Evolutionary conservation across 2,113 vertebrate species (phyloP).

Genomic region (Cynocephalus volans): DNA sequence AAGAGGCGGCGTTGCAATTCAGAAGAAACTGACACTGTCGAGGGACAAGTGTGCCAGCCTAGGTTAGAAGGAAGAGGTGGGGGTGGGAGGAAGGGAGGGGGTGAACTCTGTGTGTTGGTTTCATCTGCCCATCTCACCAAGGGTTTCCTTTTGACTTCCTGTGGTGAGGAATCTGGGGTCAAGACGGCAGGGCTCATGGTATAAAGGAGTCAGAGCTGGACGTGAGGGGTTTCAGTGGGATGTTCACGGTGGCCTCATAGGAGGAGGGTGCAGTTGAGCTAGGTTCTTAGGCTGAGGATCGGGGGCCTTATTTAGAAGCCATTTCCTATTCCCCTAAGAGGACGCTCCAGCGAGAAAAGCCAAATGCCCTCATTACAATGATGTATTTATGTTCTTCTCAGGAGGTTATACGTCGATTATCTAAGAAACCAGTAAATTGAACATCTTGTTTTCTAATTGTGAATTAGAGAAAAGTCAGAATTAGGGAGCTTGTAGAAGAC

Average conservation of each 20-base stretch:
- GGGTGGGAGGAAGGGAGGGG: background rate
- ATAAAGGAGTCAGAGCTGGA: background rate
- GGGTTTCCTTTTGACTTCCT: background rate
- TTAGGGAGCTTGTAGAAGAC: background rate
- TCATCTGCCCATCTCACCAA: background rate
- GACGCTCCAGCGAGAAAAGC: background rate
- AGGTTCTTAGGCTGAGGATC: background rate
- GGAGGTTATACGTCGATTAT: background rate
- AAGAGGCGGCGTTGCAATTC: background rate
- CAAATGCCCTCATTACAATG: background rate
- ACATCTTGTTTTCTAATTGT: background rate
- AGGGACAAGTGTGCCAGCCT: too few relatives aligned
- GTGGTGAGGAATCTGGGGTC: background rate
- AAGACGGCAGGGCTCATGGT: background rate
- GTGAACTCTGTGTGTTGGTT: background rate
- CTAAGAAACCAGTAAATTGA: background rate
- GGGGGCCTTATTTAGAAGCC: background rate
- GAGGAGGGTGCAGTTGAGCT: background rate
- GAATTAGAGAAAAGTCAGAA: conserved; percentile 5
- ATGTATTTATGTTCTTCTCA: background rate
- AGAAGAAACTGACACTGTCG: background rate
- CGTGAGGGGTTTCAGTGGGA: background rate
- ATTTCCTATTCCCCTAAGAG: background rate
- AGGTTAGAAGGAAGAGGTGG: background rate
- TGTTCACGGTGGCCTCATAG: fast-evolving